Evolutionary conservation across 2,797 vertebrate species (phyloP).

Genomic region (Argya squamiceps): DNA sequence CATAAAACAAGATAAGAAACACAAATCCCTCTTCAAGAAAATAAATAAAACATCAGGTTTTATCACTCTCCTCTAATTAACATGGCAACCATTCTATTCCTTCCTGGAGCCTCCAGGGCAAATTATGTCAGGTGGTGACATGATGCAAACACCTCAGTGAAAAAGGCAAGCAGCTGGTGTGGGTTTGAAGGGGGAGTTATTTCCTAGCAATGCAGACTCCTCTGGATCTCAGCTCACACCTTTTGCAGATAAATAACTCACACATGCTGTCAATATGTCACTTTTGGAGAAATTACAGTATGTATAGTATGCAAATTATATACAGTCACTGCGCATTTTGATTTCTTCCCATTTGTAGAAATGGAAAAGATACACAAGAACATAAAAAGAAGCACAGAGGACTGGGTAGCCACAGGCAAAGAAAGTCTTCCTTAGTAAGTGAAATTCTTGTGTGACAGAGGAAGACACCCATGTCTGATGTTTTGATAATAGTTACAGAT

Average conservation of each 20-base stretch:
- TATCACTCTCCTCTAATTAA: constrained; percentile 52
- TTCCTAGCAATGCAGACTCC: neutral
- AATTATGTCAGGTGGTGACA: constrained; percentile 36
- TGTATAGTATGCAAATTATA: constrained; percentile 13
- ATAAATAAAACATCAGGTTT: constrained; percentile 67
- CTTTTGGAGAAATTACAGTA: constrained; percentile 31
- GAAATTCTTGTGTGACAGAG: neutral
- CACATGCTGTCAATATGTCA: neutral
- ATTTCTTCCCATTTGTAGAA: neutral
- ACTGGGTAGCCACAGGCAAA: neutral
- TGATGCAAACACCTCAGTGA: neutral
- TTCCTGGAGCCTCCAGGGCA: constrained; percentile 31
- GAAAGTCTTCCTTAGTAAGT: neutral
- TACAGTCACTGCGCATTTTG: neutral
- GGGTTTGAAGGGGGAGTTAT: neutral
- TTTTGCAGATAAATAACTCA: constrained; percentile 28
- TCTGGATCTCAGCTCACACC: constrained; percentile 2
- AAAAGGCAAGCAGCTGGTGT: constrained; percentile 28
- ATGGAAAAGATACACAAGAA: neutral
- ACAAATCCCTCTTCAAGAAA: constrained; percentile 54
- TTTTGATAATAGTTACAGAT: neutral
- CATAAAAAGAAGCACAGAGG: neutral
- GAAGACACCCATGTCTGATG: neutral
- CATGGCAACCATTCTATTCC: constrained; percentile 26
- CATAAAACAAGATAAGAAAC: constrained; percentile 41